Percentiles rank a stretch among this genome's conserved stretches.
phyloP scores from a whole-genome alignment of 1,140 invertebrate genomes.

The Nixonia krombeini region DNA sequence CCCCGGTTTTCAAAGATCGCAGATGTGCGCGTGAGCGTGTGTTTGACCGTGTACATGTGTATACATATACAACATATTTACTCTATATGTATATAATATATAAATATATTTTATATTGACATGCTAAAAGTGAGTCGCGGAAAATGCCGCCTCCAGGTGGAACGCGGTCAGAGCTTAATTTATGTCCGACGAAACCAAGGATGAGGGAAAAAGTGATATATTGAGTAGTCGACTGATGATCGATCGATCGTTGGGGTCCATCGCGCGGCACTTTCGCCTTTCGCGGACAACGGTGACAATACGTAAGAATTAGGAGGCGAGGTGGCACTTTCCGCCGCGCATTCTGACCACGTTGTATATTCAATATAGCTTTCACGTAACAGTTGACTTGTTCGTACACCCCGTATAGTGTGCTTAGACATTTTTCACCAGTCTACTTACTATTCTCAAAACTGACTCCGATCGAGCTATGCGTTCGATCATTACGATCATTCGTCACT shows the following conservation, averaged over 20 bases:
- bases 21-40: constrained; percentile 13
- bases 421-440: constrained; percentile 15
- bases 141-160: constrained; percentile 25
- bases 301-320: too few species aligned
- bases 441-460: too few species aligned
- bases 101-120: constrained; percentile 31
- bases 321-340: constrained; percentile 24
- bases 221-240: too few species aligned
- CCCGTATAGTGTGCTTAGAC: constrained; percentile 37
- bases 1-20: constrained; percentile 18
- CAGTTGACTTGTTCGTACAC: constrained; percentile 30
- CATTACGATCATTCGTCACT: too few species aligned
- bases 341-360: constrained; percentile 27
- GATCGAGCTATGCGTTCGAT: too few species aligned
- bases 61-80: constrained; percentile 26
- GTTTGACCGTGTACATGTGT: constrained; percentile 32
- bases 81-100: constrained; percentile 17
- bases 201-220: too few species aligned
- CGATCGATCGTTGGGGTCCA: too few species aligned
- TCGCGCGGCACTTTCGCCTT: too few species aligned
- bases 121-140: constrained; percentile 23
- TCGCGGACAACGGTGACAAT: constrained; percentile 15
- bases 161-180: constrained; percentile 4
- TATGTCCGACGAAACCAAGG: too few species aligned
- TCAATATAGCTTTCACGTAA: constrained; percentile 40